Base-by-base conservation (phyloP, 2,113 vertebrate species). In the Nettapus auritus region DNA sequence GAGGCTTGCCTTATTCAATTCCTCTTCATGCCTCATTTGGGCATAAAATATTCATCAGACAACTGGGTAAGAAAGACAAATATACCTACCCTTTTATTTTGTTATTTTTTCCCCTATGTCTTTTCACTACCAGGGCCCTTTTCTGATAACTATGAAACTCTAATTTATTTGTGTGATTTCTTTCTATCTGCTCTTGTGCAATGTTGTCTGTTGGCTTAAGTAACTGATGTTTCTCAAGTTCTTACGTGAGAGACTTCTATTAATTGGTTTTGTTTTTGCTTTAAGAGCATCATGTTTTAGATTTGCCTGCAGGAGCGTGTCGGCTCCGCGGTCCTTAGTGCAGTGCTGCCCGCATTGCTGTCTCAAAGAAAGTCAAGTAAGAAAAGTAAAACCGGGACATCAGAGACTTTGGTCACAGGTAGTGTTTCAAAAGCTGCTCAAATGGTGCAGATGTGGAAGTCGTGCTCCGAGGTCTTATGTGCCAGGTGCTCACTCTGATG, bases 401-500 rank as follows among this genome's bases (percentile, higher is more conserved):
- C 1, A 1, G 33, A 36, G 48, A 23, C 25, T 19, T 26, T 19
- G 69, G 42, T 9, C 2, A 1, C 52, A 21, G 4, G 13, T 8
- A 3, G n/a, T 14, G 15, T 31, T 33, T 15, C 44, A 18, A 19
- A 33, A 16, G 10, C 33, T 50, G 36, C 31, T 25, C 28, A n/a
- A 20, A 8, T 0, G 4, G 17, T 46, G 40, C 28, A 1, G 0
- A 26, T 8, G 1, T 2, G 1, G 8, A 23, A n/a, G 66, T 16
- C 2, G 6, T 5, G 42, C 17, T 57, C 23, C 33, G 6, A 2
- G 34, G 34, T n/a, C 23, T 20, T 6, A 1, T 1, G 9, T 46
- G 60, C 8, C 23, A 2, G n/a, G 0, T 29, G 53, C 15, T 4
- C 38, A 52, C 11, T 26, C 50, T 52, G 23, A 25, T 52, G 50